Conservation (phyloP, 2,888 invertebrate genomes). For the Drosophila mimetica region DNA sequence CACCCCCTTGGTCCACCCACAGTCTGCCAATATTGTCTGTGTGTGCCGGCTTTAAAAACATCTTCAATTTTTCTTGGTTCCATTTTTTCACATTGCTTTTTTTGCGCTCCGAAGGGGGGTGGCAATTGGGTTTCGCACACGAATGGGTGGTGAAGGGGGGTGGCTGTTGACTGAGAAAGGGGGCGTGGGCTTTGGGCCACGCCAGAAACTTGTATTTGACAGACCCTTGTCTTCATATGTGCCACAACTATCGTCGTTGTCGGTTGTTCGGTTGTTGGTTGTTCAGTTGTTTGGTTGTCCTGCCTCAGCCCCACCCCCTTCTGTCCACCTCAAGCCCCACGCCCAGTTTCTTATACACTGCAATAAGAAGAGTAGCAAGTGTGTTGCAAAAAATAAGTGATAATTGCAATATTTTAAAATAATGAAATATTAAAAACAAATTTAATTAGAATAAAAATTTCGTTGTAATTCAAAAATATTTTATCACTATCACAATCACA, state of each 20-base stretch:
- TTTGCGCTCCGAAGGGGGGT: slow-evolving; percentile 8
- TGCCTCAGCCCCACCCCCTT: slow-evolving; percentile 2
- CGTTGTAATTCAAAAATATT: too few relatives aligned
- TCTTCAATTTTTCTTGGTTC: slow-evolving; percentile 74
- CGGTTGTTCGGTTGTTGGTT: slow-evolving; percentile 50
- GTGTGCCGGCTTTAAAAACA: slow-evolving; percentile 69
- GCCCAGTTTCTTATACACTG: background rate
- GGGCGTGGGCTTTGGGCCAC: slow-evolving; percentile 46
- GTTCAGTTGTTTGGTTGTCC: slow-evolving; percentile 45
- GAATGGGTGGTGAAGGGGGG: too few relatives aligned
- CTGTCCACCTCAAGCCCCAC: background rate
- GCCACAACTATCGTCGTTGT: slow-evolving; percentile 61
- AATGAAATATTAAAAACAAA: too few relatives aligned
- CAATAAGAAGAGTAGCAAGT: background rate
- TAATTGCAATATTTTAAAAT: background rate
- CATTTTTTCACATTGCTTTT: slow-evolving; percentile 24
- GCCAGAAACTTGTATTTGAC: slow-evolving; percentile 79
- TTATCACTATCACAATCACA: too few relatives aligned
- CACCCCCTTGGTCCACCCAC: background rate
- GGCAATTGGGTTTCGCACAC: background rate
- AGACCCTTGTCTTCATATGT: slow-evolving; percentile 80
- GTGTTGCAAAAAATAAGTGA: too few relatives aligned
- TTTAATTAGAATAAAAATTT: too few relatives aligned
- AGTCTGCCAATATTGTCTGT: slow-evolving; percentile 45
- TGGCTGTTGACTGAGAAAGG: background rate